Conservation (phyloP, 2,888 invertebrate species). For the Rhamphomyia laevipes region DNA sequence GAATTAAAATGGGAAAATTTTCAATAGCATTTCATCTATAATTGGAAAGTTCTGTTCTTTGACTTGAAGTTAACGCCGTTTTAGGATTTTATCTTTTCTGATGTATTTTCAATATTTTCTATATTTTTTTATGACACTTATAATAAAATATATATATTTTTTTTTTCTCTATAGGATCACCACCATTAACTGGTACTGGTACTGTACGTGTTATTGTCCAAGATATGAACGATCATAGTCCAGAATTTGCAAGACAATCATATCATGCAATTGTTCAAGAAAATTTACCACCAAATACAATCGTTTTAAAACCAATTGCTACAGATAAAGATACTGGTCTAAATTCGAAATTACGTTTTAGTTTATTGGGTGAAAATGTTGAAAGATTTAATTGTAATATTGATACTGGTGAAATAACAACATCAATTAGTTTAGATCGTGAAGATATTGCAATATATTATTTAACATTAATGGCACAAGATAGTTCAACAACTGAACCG, state of each 20-base stretch:
- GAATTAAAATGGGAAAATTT: too few species aligned
- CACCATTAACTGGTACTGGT: conserved; percentile 85
- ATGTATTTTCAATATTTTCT: too few species aligned
- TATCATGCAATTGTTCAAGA: conserved; percentile 71
- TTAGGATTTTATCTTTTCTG: too few species aligned
- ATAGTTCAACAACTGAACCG: conserved; percentile 77
- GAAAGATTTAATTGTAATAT: conserved; percentile 70
- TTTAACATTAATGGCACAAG: conserved; percentile 76
- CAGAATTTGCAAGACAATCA: conserved; percentile 71
- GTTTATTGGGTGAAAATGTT: conserved; percentile 67
- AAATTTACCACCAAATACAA: conserved; percentile 66
- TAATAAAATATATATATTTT: conserved; percentile 2
- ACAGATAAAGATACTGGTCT: conserved; percentile 71
- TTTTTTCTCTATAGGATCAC: conserved; percentile 58
- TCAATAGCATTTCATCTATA: too few species aligned
- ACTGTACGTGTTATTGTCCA: conserved; percentile 80
- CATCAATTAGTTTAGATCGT: conserved; percentile 60
- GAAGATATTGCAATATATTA: conserved; percentile 67
- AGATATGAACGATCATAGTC: conserved; percentile 90
- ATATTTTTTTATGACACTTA: too few species aligned
- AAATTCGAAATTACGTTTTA: conserved; percentile 80
- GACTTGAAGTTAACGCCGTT: too few species aligned
- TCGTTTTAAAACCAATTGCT: conserved; percentile 66
- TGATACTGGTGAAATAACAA: conserved; percentile 66
- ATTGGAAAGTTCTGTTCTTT: too few species aligned